Evolutionary conservation across 2,888 invertebrate species (phyloP), one percentile per base, ranked within the genome.

Genomic region (Lasioglossum leucozonium): DNA sequence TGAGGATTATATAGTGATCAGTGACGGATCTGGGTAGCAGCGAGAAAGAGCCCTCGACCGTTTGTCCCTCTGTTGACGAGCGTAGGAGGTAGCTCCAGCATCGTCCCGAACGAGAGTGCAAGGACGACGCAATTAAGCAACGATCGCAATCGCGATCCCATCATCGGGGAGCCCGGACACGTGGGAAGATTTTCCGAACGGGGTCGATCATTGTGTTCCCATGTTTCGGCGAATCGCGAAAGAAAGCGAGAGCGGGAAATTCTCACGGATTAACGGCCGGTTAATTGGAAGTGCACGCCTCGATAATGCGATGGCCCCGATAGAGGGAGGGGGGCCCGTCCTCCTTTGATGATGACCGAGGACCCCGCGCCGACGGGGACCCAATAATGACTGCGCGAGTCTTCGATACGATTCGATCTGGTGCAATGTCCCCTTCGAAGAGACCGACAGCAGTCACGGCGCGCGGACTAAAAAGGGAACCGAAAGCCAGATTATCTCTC

Each of bases 251-350:
- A 65, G 40, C 5, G 75, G 83, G 85, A 88, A 89, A 86, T 89
- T 90, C 92, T 92, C 92, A 91, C 91, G 87, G 75, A 82, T 90
- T 89, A 89, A 88, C 42, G 34, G 81, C 72, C 81, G 79, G 81
- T 88, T 92, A 92, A 92, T 91, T 91, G 89, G 89, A 91, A 87
- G 88, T 87, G 88, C 87, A 85, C 86, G 87, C 87, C 81, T 89
- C 90, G 87, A 91, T 90, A 89, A 91, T 89, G 79, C 75, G 86
- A 72, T 82, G 87, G 78, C 69, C 40, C 89, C 89, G 90, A 92
- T 92, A 89, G 87, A 88, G 87, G n/a, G n/a, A n/a, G n/a, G n/a
- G n/a, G n/a, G n/a, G n/a, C n/a, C n/a, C n/a, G n/a, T n/a, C 82
- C 87, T 75, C 74, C 44, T 72, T 79, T 74, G 67, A 74, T 72